These are phyloP conservation scores for Aphrophora alni DNA, from an alignment of 2,888 invertebrate genomes.

Conservation along the genomic window DNA sequence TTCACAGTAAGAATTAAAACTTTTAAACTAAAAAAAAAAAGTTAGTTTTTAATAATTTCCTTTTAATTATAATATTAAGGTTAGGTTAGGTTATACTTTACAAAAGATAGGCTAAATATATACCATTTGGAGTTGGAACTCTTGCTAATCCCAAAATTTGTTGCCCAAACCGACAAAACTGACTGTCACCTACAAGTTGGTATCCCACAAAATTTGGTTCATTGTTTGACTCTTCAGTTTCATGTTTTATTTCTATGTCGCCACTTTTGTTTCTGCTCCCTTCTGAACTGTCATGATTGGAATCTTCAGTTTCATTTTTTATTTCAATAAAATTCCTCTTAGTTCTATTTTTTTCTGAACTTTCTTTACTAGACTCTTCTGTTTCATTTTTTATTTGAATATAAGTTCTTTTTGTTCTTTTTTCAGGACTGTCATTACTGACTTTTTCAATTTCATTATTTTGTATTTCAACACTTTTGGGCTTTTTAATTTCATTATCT, in stretches of 20 bases:
- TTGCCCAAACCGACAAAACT: slow-evolving; percentile 45
- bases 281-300: not conserved
- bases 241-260: not conserved
- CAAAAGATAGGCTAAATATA: not conserved
- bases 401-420: not conserved
- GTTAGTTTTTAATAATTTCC: no score
- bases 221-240: not conserved
- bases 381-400: not conserved
- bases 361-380: not conserved
- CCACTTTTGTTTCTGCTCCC: not conserved
- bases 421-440: no score
- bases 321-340: not conserved
- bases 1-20: no score
- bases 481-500: not conserved
- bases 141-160: slow-evolving; percentile 40
- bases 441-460: no score
- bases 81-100: no score
- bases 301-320: not conserved
- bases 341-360: not conserved
- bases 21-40: no score
- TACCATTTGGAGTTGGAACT: slow-evolving; percentile 24
- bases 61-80: no score
- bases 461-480: not conserved
- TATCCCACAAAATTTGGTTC: slow-evolving; percentile 39
- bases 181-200: slow-evolving; percentile 47